These are phyloP conservation scores for Drosophila chauvacae DNA, from an alignment of 1,140 invertebrate species.

Conservation along the genomic window DNA sequence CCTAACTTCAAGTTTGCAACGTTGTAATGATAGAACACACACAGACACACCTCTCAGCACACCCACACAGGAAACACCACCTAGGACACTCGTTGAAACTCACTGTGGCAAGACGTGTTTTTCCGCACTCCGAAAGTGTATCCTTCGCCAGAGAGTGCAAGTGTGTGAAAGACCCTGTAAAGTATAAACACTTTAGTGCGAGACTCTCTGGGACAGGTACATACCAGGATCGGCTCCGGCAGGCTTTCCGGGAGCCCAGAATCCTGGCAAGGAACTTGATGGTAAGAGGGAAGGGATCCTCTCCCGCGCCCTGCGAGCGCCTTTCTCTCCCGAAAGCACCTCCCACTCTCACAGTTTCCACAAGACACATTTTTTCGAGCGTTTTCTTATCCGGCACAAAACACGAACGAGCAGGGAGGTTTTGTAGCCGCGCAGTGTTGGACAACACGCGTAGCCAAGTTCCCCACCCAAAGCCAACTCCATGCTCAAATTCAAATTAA, in stretches of 20 bases:
- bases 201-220: neutral
- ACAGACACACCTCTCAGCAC: neutral
- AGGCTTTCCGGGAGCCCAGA: neutral
- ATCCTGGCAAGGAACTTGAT: neutral
- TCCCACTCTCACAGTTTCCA: neutral
- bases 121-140: neutral
- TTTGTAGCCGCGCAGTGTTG: too few species aligned
- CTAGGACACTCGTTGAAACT: neutral
- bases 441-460: too few species aligned
- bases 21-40: conserved; percentile 33
- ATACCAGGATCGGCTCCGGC: neutral
- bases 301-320: too few species aligned
- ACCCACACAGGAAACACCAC: neutral
- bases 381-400: too few species aligned
- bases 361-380: neutral
- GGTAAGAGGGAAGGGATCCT: too few species aligned
- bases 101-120: neutral
- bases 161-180: neutral
- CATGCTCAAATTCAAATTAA: too few species aligned
- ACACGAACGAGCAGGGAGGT: too few species aligned
- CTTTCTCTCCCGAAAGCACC: neutral
- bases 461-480: too few species aligned
- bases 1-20: conserved; percentile 18
- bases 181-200: neutral
- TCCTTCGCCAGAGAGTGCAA: neutral